Evolutionary conservation across 1,140 invertebrate species (phyloP), one percentile per base, ranked within the genome.

Genomic region (Leptestheria dahalacensis): DNA sequence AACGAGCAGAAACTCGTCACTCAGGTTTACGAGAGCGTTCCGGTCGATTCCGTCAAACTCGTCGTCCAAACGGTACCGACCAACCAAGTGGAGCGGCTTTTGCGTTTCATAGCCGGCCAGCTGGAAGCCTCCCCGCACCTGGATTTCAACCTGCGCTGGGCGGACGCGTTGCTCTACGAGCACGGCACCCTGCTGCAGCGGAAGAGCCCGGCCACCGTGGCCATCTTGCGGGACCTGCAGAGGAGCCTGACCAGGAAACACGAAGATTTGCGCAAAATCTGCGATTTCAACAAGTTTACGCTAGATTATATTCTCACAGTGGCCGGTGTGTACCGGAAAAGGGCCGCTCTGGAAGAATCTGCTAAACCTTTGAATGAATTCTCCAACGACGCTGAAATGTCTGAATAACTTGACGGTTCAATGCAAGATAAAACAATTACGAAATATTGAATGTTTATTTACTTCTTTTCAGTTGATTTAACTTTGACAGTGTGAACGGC

Each of bases 131-230:
- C 86, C 1, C 75, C 78, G 2, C 91, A 96, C 68, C 68, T 96
- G 49, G 87, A 96, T 68, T 93, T 92, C 69, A 90, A 95, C 72
- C 69, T 93, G 1, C 69, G 78, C 25, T 97, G 91, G 92, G 74
- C 83, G 47, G 77, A 82, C 64, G 67, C 68, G 48, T 70, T 91
- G 2, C 67, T 93, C 28, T 80, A 77, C 3, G 68, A 68, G 28
- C 80, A 82, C 68, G 81, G 81, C 21, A 70, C 73, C 1, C 74
- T 70, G 61, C 70, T 85, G 10, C 80, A 79, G 67, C 65, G 67
- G 53, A 57, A 70, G 28, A 69, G 24, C n/a, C 59, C 75, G 46
- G 47, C 60, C 1, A 67, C 73, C 3, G 79, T 84, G 66, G 78
- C 82, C 0, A 75, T 78, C 0, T 67, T 95, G 2, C 68, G 90